These are phyloP conservation scores for Brachionus rotundiformis DNA, from an alignment of 1,140 invertebrate genomes.

Conservation along the genomic window DNA sequence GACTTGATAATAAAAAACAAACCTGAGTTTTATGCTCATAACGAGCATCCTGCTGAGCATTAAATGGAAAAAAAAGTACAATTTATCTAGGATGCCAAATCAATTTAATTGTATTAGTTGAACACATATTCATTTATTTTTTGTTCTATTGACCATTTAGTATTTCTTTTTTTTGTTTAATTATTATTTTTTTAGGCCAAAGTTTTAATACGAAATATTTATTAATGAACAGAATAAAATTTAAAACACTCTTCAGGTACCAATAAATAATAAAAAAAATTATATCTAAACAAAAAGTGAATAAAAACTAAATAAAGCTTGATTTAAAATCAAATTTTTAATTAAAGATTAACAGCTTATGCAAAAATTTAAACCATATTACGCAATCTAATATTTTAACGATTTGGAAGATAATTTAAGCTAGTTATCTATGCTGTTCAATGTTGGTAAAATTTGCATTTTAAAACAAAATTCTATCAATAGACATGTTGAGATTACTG, in stretches of 20 bases:
- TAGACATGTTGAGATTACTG: not conserved
- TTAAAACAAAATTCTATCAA: not conserved
- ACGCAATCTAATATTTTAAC: not conserved
- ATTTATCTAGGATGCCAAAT: not conserved
- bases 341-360: constrained; percentile 8
- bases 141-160: not conserved
- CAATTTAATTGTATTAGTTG: not conserved
- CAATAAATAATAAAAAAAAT: not conserved
- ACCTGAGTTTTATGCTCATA: not conserved
- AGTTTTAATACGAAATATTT: no score
- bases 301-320: not conserved
- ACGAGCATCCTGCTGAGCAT: constrained; percentile 3
- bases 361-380: not conserved
- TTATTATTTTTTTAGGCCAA: no score
- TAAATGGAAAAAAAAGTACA: not conserved
- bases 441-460: not conserved
- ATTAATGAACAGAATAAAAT: not conserved
- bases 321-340: constrained; percentile 3
- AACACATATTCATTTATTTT: not conserved
- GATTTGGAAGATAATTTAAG: not conserved
- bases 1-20: not conserved
- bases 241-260: not conserved
- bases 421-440: not conserved
- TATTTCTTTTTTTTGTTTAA: no score
- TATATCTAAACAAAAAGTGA: not conserved